These are phyloP conservation scores for Palythoa heliodiscus DNA, from an alignment of 92 coral and sea anemone genomes.

Conservation along the genomic window DNA sequence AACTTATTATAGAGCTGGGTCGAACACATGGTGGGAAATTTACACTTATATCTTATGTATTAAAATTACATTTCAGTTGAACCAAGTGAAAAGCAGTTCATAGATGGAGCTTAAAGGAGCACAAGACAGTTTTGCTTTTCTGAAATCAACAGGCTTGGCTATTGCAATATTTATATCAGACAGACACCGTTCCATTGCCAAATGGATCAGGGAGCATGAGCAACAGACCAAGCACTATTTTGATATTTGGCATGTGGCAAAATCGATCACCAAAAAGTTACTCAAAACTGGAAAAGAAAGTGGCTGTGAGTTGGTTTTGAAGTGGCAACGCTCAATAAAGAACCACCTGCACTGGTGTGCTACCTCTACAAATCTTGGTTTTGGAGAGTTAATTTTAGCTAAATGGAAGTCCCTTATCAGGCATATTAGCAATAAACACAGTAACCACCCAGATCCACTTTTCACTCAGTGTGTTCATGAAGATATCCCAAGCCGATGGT, in stretches of 20 bases:
- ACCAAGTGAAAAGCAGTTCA: slow-evolving; percentile 49
- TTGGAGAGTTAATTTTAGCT: slow-evolving; percentile 45
- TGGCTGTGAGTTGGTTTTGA: slow-evolving; percentile 20
- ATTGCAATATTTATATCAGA: slow-evolving; percentile 43
- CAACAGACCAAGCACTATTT: slow-evolving; percentile 25
- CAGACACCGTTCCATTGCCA: slow-evolving; percentile 44
- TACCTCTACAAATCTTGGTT: slow-evolving; percentile 31
- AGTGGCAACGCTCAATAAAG: slow-evolving; percentile 22
- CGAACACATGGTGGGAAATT: background rate
- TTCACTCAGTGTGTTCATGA: slow-evolving; percentile 40
- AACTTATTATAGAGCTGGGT: background rate
- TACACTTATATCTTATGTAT: slow-evolving; percentile 3
- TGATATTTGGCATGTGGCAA: background rate
- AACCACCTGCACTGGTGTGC: slow-evolving; percentile 49
- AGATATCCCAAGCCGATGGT: slow-evolving; percentile 5
- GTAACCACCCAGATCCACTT: slow-evolving; percentile 37
- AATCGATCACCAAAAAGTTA: slow-evolving; percentile 34
- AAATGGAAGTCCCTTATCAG: slow-evolving; percentile 54
- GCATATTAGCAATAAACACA: slow-evolving; percentile 42
- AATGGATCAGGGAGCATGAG: slow-evolving; percentile 49
- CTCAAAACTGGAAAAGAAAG: slow-evolving; percentile 8
- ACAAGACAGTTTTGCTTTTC: slow-evolving; percentile 42
- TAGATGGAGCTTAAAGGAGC: slow-evolving; percentile 58
- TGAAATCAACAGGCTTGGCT: slow-evolving; percentile 40
- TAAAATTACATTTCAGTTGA: slow-evolving; percentile 34